These are phyloP conservation scores for Aepyceros melampus DNA, from an alignment of 2,113 vertebrate species.

Conservation along the genomic window DNA sequence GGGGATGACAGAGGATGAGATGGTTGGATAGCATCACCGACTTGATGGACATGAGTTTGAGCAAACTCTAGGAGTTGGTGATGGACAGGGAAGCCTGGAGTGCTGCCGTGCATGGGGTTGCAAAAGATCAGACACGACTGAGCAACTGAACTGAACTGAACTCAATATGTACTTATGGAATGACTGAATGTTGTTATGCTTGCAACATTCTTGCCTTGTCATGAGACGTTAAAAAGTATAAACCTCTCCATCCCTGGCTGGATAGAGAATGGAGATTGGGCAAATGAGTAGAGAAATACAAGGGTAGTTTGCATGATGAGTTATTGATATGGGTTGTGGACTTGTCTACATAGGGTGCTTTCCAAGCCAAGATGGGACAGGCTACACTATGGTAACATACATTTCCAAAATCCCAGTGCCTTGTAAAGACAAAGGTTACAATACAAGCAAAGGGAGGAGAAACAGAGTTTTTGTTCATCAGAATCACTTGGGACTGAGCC, in stretches of 20 bases:
- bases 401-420: not conserved
- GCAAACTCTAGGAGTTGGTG: not conserved
- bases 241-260: not conserved
- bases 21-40: not conserved
- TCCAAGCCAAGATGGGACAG: not conserved
- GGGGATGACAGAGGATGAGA: not conserved
- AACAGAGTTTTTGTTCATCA: not conserved
- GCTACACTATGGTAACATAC: not conserved
- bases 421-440: not conserved
- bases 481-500: not conserved
- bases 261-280: not conserved
- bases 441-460: not conserved
- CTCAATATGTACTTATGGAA: not conserved
- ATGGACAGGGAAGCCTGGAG: not conserved
- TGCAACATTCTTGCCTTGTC: not conserved
- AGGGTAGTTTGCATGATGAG: not conserved
- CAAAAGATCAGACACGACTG: not conserved
- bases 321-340: not conserved
- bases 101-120: not conserved
- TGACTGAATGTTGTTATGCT: not conserved
- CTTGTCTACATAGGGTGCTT: not conserved
- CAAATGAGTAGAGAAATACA: not conserved
- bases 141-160: not conserved
- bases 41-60: not conserved
- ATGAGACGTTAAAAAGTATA: not conserved